phyloP scores from a whole-genome alignment of 2,797 vertebrate genomes.

The Aselliscus stoliczkanus region DNA sequence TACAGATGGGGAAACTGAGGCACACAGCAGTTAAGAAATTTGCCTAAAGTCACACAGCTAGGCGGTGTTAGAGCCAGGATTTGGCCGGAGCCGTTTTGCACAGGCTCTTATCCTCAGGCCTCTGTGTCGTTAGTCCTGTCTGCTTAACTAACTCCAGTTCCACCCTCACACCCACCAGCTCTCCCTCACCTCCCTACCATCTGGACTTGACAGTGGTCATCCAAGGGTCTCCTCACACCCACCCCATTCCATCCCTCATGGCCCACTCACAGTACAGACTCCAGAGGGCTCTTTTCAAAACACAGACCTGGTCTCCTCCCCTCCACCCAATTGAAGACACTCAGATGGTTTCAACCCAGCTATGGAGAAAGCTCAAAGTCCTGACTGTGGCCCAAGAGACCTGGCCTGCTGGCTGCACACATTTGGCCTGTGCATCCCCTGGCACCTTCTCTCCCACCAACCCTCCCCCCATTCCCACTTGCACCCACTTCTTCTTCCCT shows the following conservation, averaged over 20 bases:
- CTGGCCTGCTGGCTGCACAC: background rate
- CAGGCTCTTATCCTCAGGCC: background rate
- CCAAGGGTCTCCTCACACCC: background rate
- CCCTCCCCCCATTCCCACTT: background rate
- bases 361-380: background rate
- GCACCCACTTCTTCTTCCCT: background rate
- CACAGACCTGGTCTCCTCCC: background rate
- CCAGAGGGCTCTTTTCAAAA: background rate
- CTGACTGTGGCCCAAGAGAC: background rate
- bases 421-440: background rate
- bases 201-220: background rate
- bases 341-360: background rate
- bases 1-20: background rate
- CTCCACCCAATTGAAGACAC: background rate
- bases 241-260: rapidly evolving
- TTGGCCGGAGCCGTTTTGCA: rapidly evolving
- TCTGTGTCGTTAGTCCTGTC: background rate
- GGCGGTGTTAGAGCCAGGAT: background rate
- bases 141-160: background rate
- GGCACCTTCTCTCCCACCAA: background rate
- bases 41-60: background rate
- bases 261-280: background rate
- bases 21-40: background rate
- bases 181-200: background rate
- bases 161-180: background rate